Evolutionary conservation across 92 coral and sea anemone species (phyloP), one percentile per base, ranked within the genome.

Genomic region (Hydrozoanthus gracilis): DNA sequence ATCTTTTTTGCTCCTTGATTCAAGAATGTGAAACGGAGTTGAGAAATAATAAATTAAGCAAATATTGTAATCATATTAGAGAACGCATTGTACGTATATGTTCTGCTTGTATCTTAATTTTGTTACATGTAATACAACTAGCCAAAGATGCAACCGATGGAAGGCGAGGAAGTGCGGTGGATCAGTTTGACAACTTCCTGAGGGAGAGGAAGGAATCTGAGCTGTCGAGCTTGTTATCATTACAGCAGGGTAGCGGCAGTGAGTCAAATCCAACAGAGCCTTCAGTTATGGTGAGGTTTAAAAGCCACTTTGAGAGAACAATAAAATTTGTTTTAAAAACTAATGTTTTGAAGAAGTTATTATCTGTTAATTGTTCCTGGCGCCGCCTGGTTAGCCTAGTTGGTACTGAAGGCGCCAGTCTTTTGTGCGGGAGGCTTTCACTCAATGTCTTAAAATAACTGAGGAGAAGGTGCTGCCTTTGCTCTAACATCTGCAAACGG

Each of bases 151-250:
- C 51, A 44, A 9, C 84, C 16, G 52, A 76, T 51, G 51, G 14
- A 44, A 77, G 83, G 45, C 86, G 69, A 67, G 90, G 79, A 50
- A 95, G 92, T 75, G 91, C 92, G 45, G 94, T 95, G 64, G 88
- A 89, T 68, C 90, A 92, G 95, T 95, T 91, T 87, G 95, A 95
- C 86, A 83, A 92, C 77, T 95, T 88, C 70, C 51, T 92, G 80
- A 91, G 89, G 79, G 95, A 90, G 35, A 88, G 98, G 86, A 90
- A 91, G 86, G 90, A 95, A 47, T 95, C 98, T 3, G 98, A 95
- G 91, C 78, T 83, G 49, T 73, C 88, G 16, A 78, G 86, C 77
- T 79, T 95, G 86, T 49, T 88, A 72, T 79, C 70, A 7, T 13
- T 94, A 68, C 83, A 79, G 39, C 91, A 89, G 18, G 77, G 77